Base-by-base conservation (phyloP, 2,113 vertebrate genomes). In the Cricetomys ansorgei region DNA sequence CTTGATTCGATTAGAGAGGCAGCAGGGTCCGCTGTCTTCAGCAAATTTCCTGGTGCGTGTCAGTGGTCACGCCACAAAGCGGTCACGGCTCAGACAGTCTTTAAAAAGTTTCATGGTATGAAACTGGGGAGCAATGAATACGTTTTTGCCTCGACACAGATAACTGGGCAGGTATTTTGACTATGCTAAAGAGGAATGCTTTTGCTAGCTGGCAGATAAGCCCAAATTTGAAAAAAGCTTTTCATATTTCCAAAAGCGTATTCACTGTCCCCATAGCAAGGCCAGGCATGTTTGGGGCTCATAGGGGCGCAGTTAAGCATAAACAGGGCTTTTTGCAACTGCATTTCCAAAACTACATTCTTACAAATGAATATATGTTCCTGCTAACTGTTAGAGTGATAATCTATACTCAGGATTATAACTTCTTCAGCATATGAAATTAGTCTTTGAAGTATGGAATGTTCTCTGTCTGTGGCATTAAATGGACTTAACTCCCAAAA, bases 61-160 rank as follows among this genome's bases (percentile, higher is more conserved):
- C 76, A 85, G 9, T 92, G 25, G 75, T 45, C 31, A 7, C 1
- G 65, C 29, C 19, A 37, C 94, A 75, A 94, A 94, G 75, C 69
- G 48, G 81, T 93, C 85, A 80, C 12, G 59, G n/a, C 21, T 69
- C 79, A 92, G 95, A 93, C 98, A 98, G 98, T 99, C 98, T 99
- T 99, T 99, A 99, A 99, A 99, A 98, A 98, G 98, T 98, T 98
- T 92, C 65, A 59, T 97, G 87, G 92, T 96, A 72, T 94, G 94
- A 96, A 97, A 73, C 55, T 94, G 84, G 76, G 98, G 98, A 98
- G 98, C 98, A 99, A 98, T 99, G 98, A 99, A 99, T 97, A 99
- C 98, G 98, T 98, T 98, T 98, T 96, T 67, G 31, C 9, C 89
- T 83, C 89, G 50, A 65, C 94, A 57, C 75, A 95, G 86, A 45